Evolutionary conservation across 2,888 invertebrate genomes (phyloP).

Genomic region (Catocala fraxini): DNA sequence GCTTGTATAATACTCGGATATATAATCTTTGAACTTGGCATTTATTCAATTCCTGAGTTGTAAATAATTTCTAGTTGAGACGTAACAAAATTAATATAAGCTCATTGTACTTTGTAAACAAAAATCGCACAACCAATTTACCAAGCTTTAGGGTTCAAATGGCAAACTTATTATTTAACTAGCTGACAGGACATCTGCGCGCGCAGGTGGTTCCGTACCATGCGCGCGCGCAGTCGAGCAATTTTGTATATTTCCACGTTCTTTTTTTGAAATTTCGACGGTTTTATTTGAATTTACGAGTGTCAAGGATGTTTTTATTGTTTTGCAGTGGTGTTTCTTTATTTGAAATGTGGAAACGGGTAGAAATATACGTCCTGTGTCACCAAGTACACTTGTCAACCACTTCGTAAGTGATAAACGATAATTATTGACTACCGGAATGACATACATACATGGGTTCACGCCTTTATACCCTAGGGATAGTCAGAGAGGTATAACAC

Average conservation of each 20-base stretch:
- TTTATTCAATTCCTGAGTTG: too few species aligned
- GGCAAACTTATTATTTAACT: constrained; percentile 46
- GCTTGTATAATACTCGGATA: too few species aligned
- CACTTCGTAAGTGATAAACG: neutral
- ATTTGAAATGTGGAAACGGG: too few species aligned
- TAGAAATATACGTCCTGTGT: too few species aligned
- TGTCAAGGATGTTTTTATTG: constrained; percentile 25
- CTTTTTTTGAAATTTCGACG: constrained; percentile 44
- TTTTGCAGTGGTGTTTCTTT: neutral
- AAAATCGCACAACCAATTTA: constrained; percentile 22
- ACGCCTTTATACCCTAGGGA: too few species aligned
- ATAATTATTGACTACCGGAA: too few species aligned
- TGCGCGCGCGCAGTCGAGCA: constrained; percentile 33
- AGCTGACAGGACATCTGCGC: constrained; percentile 48
- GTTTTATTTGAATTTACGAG: constrained; percentile 51
- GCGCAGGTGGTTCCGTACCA: constrained; percentile 40
- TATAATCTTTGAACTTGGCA: too few species aligned
- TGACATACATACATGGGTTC: too few species aligned
- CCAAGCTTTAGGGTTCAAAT: constrained; percentile 43
- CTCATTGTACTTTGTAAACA: constrained; percentile 15
- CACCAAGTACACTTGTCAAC: too few species aligned
- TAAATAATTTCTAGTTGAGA: too few species aligned
- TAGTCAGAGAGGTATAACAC: too few species aligned
- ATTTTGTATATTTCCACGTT: constrained; percentile 35
- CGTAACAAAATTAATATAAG: constrained; percentile 17